Evolutionary conservation across 2,797 vertebrate genomes (phyloP).

Genomic region (Falco columbarius): DNA sequence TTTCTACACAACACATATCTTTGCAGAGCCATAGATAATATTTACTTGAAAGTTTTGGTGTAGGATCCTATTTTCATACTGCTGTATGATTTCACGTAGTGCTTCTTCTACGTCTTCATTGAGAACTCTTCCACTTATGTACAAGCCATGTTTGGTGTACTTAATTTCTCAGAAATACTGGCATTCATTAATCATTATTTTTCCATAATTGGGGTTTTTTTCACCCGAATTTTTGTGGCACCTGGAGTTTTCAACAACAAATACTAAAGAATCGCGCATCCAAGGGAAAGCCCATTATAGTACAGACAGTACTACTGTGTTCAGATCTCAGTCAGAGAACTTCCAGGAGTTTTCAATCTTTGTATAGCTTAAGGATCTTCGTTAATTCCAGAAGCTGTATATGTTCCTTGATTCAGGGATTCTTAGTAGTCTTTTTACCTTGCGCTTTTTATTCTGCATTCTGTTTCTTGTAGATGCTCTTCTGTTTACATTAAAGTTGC

Average conservation of each 20-base stretch:
- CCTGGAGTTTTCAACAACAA: not conserved
- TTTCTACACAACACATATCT: not conserved
- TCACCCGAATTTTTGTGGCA: not conserved
- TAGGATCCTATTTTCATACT: not conserved
- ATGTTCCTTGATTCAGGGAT: not conserved
- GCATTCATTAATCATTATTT: not conserved
- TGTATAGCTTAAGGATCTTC: not conserved
- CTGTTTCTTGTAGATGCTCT: not conserved
- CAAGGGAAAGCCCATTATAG: not conserved
- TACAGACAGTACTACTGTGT: not conserved
- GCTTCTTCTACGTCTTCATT: not conserved
- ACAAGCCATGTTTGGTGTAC: not conserved
- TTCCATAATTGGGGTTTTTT: not conserved
- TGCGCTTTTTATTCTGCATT: not conserved
- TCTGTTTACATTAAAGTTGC: not conserved
- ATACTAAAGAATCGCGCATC: not conserved
- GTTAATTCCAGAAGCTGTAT: not conserved
- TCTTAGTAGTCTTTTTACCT: not conserved
- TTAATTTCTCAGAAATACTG: not conserved
- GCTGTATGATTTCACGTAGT: not conserved
- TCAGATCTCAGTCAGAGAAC: not conserved
- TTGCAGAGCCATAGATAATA: not conserved
- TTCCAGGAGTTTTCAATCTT: not conserved
- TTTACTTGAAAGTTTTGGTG: not conserved
- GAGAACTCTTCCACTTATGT: not conserved